Conservation (phyloP, 2,113 vertebrate genomes). For the Erythrocercus mccallii region DNA sequence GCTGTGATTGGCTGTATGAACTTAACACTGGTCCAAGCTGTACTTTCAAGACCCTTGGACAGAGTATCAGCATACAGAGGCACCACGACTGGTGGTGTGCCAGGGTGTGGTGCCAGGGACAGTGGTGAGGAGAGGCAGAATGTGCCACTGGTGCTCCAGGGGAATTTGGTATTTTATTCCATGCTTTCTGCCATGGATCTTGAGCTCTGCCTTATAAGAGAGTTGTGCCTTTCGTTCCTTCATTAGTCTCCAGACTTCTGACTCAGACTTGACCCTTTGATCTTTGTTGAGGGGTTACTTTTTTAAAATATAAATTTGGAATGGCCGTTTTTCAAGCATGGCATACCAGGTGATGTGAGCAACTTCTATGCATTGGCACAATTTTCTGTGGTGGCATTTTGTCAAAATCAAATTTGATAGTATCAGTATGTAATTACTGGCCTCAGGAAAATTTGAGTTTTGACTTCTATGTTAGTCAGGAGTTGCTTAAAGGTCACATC, state of each 20-base stretch:
- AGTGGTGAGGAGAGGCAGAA: neutral
- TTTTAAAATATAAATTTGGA: neutral
- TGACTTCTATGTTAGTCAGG: neutral
- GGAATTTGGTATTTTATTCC: neutral
- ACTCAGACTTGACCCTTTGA: neutral
- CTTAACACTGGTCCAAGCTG: fast-evolving
- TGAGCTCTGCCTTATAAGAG: neutral
- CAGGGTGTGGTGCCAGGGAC: neutral
- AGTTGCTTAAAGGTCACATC: neutral
- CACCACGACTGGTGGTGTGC: neutral
- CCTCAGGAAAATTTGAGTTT: neutral
- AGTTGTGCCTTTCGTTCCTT: neutral
- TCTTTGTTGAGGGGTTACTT: neutral
- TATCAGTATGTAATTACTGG: neutral
- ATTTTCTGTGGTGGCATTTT: neutral
- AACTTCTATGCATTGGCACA: fast-evolving
- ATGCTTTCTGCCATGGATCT: neutral
- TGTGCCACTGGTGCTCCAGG: neutral
- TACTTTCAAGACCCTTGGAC: neutral
- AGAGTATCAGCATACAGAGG: neutral
- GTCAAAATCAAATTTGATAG: neutral
- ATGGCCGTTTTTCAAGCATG: neutral
- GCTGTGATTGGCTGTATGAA: neutral
- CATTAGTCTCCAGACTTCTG: neutral
- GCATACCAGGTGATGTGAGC: neutral